phyloP scores from a whole-genome alignment of 1,140 invertebrate genomes.

The Odontomachus brunneus region DNA sequence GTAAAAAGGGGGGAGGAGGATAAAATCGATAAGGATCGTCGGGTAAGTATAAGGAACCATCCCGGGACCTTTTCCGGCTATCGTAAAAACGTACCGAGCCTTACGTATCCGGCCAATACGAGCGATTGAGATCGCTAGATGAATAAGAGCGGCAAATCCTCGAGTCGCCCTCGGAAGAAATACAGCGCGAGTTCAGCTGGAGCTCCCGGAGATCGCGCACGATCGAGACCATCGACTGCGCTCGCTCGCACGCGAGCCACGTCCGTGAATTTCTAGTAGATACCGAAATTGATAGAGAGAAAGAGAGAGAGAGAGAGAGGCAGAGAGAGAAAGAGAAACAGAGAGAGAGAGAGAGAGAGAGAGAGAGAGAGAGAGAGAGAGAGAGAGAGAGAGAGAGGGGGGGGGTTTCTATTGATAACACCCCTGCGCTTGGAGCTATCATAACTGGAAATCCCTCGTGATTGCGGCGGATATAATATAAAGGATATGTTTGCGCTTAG shows the following conservation, averaged over 20 bases:
- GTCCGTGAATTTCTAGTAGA: constrained; percentile 54
- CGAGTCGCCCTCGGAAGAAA: constrained; percentile 32
- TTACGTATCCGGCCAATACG: constrained; percentile 50
- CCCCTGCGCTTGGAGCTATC: constrained; percentile 39
- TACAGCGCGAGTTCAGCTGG: constrained; percentile 56
- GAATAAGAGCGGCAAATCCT: constrained; percentile 56
- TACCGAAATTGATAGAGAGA: constrained; percentile 50
- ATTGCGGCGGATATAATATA: constrained; percentile 46
- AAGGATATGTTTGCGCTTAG: constrained; percentile 45
- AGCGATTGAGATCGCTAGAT: constrained; percentile 58
- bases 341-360: neutral
- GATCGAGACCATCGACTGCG: constrained; percentile 36
- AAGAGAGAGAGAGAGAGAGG: neutral
- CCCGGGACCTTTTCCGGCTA: constrained; percentile 30
- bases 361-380: constrained; percentile 2
- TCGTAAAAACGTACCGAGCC: constrained; percentile 51
- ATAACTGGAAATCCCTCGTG: constrained; percentile 60
- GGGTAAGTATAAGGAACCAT: constrained; percentile 41
- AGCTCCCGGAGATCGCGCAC: constrained; percentile 53
- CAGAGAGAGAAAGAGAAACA: neutral
- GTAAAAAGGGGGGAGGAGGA: constrained; percentile 28
- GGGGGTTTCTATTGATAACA: constrained; percentile 40
- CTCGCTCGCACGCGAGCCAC: neutral
- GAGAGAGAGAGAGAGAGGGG: constrained; percentile 2
- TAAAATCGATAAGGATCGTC: constrained; percentile 64